These are phyloP conservation scores for Astreopora myriophthalma DNA, from an alignment of 64 coral and sea anemone genomes.

Conservation along the genomic window DNA sequence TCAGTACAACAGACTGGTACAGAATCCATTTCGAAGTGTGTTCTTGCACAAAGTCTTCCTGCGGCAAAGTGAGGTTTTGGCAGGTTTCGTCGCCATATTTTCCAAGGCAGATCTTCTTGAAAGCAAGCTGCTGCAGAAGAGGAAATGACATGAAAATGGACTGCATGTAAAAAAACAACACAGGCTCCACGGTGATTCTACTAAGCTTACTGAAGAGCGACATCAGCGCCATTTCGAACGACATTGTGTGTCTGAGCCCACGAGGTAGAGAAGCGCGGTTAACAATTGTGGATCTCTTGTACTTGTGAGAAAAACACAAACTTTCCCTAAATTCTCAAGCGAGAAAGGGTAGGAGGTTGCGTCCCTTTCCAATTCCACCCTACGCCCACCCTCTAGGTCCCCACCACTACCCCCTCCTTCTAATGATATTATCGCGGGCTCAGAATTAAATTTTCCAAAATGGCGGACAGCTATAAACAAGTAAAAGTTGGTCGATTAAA, in stretches of 20 bases:
- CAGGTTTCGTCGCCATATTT: constrained; percentile 66
- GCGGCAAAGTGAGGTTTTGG: constrained; percentile 57
- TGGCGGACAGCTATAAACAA: constrained; percentile 93
- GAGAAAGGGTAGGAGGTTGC: no score
- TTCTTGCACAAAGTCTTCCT: constrained; percentile 57
- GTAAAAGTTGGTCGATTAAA: constrained; percentile 90
- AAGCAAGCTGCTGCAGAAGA: constrained; percentile 81
- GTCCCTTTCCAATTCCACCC: no score
- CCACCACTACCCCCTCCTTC: no score
- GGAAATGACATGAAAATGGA: constrained; percentile 82
- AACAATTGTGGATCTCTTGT: background rate
- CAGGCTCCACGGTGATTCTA: constrained; percentile 83
- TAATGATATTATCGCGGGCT: constrained; percentile 21
- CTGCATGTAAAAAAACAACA: constrained; percentile 86
- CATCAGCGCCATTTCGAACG: no score
- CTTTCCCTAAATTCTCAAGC: no score
- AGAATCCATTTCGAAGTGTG: constrained; percentile 89
- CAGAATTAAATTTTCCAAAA: constrained; percentile 4
- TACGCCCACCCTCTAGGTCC: no score
- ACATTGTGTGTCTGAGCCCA: background rate
- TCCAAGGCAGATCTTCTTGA: constrained; percentile 77
- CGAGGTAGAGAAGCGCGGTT: background rate
- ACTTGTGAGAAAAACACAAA: no score
- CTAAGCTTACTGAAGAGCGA: background rate
- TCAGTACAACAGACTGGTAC: constrained; percentile 72